Evolutionary conservation across 2,888 invertebrate species (phyloP).

Genomic region (Pyrgus malvae): DNA sequence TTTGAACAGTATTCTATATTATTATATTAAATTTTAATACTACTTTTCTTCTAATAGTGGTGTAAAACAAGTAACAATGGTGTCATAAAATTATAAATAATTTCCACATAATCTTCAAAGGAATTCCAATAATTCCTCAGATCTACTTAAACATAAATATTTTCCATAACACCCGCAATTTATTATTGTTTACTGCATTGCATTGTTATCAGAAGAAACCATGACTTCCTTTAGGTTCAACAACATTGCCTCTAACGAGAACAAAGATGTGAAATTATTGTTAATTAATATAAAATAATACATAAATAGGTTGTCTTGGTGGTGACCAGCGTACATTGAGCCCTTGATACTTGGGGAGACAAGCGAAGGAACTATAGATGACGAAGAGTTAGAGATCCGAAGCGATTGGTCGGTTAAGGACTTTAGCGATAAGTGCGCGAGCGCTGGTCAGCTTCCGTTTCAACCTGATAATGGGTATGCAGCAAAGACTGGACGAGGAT

Average conservation of each 20-base stretch:
- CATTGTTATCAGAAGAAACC: conserved; percentile 24
- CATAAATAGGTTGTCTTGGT: conserved; percentile 40
- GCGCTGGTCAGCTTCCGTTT: conserved; percentile 47
- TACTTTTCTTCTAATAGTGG: too few species aligned
- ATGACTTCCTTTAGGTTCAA: conserved; percentile 26
- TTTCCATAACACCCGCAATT: background rate
- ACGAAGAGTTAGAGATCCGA: conserved; percentile 47
- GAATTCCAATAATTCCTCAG: background rate
- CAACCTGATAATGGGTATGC: conserved; percentile 41
- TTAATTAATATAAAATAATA: conserved; percentile 28
- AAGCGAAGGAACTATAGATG: conserved; percentile 46
- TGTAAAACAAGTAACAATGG: too few species aligned
- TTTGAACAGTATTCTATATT: too few species aligned
- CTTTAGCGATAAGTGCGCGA: conserved; percentile 53
- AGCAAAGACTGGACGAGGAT: conserved; percentile 45
- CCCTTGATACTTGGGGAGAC: conserved; percentile 48
- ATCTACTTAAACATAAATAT: background rate
- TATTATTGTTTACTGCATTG: conserved; percentile 7
- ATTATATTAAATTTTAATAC: too few species aligned
- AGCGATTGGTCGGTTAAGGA: conserved; percentile 48
- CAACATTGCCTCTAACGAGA: conserved; percentile 17
- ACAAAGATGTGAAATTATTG: conserved; percentile 26
- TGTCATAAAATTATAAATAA: too few species aligned
- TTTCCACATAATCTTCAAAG: background rate
- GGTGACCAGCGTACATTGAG: conserved; percentile 44